Base-by-base conservation (phyloP, 2,113 vertebrate genomes). In the Chrysochloris asiatica region DNA sequence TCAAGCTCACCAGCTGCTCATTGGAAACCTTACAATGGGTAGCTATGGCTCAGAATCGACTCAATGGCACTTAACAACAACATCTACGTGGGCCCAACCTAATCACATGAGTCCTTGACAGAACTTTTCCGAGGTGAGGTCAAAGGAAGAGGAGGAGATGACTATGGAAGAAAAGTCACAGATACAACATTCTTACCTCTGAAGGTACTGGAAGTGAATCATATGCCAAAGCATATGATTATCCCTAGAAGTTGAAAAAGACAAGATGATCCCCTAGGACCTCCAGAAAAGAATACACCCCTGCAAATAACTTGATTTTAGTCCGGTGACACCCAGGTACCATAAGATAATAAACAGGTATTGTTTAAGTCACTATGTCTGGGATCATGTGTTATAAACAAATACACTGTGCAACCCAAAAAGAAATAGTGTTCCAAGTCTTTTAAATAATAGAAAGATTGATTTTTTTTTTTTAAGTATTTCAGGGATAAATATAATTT, bases 401-500 rank as follows among this genome's bases (percentile, higher is more conserved):
- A 45, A 61, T 16, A 61, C 16, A 52, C 11, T 41, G 10, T 8
- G 16, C 28, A 81, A 73, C 4, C 17, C 17, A 83, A 80, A 77
- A 73, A 86, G 72, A 56, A 92, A 65, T 9, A 36, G 36, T 45
- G 77, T n/a, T 80, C 63, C 1, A 8, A 45, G 76, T 19, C 30
- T 92, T 76, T 76, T 26, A n/a, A 85, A 78, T 30, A 54, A 41
- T 26, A 63, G 14, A 67, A 65, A 83, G 38, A 41, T 8, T 80
- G 38, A 41, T 8, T 80, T 71, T 89, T 88, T 79, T 17, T 21
- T 11, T 33, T 17, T 17, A 91, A 78, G 50, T n/a, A 75, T 59
- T 87, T 86, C 33, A 83, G 90, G 11, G 36, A 21, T 79, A 91
- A 93, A 85, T 83, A 90, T 81, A 83, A 96, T 72, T 87, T 93